A percentile compares a stretch with the other conserved stretches of the same genome.
Conservation (phyloP, 2,797 vertebrate genomes). For the Dromococcyx pavoninus region DNA sequence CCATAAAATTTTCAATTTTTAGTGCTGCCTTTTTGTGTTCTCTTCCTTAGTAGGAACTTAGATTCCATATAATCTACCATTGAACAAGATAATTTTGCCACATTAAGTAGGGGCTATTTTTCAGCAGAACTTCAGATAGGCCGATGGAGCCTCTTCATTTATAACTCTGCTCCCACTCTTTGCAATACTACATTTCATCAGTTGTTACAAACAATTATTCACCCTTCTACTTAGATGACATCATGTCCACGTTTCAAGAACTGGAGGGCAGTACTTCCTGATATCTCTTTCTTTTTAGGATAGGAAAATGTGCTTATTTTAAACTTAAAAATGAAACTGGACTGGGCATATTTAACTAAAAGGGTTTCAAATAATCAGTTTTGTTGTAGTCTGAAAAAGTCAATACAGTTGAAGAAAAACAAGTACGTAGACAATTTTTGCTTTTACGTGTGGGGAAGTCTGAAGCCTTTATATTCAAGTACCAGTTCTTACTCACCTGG, state of each 20-base stretch:
- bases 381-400: not conserved
- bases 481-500: slow-evolving; percentile 34
- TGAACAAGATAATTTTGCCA: not conserved
- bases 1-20: not conserved
- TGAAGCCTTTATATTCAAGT: not conserved
- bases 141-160: not conserved
- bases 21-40: not conserved
- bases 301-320: not conserved
- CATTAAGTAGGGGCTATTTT: not conserved
- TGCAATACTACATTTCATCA: not conserved
- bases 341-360: not conserved
- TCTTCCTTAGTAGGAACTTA: not conserved
- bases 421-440: not conserved
- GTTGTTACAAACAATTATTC: not conserved
- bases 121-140: not conserved
- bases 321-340: not conserved
- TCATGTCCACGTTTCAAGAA: not conserved
- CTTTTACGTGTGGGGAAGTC: fast-evolving
- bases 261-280: not conserved
- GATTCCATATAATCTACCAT: not conserved
- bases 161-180: not conserved
- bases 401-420: not conserved
- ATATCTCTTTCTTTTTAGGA: not conserved
- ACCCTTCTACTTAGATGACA: not conserved
- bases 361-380: not conserved